Evolutionary conservation across 2,888 invertebrate genomes (phyloP), one percentile per base, ranked within the genome.

Genomic region (Odontothrips loti): DNA sequence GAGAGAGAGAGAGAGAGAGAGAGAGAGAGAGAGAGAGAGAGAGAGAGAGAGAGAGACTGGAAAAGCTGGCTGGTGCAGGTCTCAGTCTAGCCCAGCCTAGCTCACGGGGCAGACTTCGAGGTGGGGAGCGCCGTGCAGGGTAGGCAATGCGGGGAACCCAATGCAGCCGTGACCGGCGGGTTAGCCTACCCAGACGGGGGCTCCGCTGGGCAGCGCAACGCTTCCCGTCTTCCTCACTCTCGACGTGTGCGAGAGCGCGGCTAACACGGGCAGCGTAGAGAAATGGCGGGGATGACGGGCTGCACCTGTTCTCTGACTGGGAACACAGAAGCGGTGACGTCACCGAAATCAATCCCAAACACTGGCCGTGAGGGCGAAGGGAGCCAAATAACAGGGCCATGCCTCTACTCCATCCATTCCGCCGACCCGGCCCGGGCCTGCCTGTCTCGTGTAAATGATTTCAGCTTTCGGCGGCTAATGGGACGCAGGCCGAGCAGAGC

Each of bases 1-100:
- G 51, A 51, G 51, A 51, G 51, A 51, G 51, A 51, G 51, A 51
- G 51, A 51, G 51, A 51, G 51, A 51, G 51, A 51, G 51, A 51
- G 51, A 51, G 51, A 51, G 51, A 51, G 51, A 51, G 51, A 51
- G 51, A 51, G 51, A 51, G 51, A 48, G 48, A 15, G 15, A 15
- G 48, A 48, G 48, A 51, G 51, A 51, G 51, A 51, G 9, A 51
- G 51, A 51, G 51, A 51, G 51, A 1, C 2, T 1, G 9, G 4
- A 51, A 51, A 12, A 51, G 51, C 2, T n/a, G 51, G 15, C 15
- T 6, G 48, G 48, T 11, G 48, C 51, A 1, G 51, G 1, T n/a
- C n/a, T n/a, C n/a, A n/a, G n/a, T n/a, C n/a, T n/a, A n/a, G n/a
- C n/a, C n/a, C n/a, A n/a, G n/a, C n/a, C n/a, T n/a, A n/a, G n/a